phyloP scores from a whole-genome alignment of 2,888 invertebrate species.

The Ophion costatus region DNA sequence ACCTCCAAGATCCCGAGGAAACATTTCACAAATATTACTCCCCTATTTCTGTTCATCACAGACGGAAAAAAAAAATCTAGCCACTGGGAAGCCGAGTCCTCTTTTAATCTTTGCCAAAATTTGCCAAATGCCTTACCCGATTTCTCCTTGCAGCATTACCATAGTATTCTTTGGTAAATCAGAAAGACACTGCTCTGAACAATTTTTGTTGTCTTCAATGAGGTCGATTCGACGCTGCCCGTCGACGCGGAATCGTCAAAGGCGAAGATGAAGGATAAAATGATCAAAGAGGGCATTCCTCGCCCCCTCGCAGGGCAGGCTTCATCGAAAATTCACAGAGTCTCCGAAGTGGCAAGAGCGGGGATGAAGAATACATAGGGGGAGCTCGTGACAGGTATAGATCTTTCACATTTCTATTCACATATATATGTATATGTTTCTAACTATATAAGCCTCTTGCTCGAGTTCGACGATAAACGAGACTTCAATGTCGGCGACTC shows the following conservation, averaged over 20 bases:
- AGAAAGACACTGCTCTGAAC: background rate
- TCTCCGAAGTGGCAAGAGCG: background rate
- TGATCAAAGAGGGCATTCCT: conserved; percentile 53
- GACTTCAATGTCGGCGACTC: conserved; percentile 44
- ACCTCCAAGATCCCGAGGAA: no score
- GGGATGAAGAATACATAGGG: background rate
- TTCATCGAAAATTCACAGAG: conserved; percentile 37
- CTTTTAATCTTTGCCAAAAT: conserved; percentile 34
- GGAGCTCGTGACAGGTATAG: background rate
- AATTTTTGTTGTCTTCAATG: conserved; percentile 9
- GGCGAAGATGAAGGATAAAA: conserved; percentile 9
- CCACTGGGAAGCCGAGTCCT: background rate
- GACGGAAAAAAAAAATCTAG: background rate
- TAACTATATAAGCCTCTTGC: background rate
- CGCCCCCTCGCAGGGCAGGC: conserved; percentile 23
- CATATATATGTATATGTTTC: background rate
- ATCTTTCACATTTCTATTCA: background rate
- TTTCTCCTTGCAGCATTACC: conserved; percentile 12
- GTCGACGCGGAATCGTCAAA: conserved; percentile 10
- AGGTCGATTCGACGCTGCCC: conserved; percentile 13
- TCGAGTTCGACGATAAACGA: conserved; percentile 44
- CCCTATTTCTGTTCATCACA: background rate
- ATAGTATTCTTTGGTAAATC: conserved; percentile 21
- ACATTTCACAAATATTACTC: no score
- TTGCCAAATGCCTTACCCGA: background rate